Conservation (phyloP, 1,140 invertebrate genomes). For the Frieseomelitta varia region DNA sequence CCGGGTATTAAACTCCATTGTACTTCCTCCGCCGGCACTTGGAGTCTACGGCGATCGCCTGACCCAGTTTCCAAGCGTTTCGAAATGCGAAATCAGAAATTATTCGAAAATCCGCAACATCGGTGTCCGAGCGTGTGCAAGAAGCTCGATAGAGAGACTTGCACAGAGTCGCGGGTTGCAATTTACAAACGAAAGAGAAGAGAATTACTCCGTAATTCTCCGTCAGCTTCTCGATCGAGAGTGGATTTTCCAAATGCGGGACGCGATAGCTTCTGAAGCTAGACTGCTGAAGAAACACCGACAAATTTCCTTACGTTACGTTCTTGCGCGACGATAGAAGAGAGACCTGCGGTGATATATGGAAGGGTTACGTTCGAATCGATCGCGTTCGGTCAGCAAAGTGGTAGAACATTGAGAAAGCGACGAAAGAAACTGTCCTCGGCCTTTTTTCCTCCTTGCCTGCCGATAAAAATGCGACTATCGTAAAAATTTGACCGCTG, state of each 20-base stretch:
- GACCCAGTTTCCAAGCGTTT: neutral
- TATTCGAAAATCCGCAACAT: neutral
- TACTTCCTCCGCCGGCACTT: conserved; percentile 39
- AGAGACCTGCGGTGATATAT: neutral
- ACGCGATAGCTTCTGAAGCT: neutral
- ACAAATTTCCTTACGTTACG: conserved; percentile 9
- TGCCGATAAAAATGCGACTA: neutral
- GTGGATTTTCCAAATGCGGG: neutral
- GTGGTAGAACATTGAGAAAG: neutral
- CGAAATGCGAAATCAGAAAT: conserved; percentile 21
- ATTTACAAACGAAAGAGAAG: neutral
- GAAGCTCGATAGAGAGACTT: too few species aligned
- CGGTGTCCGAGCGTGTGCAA: too few species aligned
- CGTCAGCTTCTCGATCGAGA: neutral
- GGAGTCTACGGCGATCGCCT: conserved; percentile 35
- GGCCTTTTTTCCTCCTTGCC: neutral
- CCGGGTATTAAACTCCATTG: conserved; percentile 54
- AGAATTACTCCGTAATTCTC: too few species aligned
- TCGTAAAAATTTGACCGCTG: neutral
- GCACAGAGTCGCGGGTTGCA: too few species aligned
- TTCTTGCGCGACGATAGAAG: neutral
- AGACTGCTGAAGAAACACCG: neutral
- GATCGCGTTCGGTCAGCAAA: conserved; percentile 1
- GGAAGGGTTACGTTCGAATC: neutral
- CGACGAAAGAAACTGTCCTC: neutral